Evolutionary conservation across 1,140 invertebrate genomes (phyloP).

Genomic region (Ooceraea biroi): DNA sequence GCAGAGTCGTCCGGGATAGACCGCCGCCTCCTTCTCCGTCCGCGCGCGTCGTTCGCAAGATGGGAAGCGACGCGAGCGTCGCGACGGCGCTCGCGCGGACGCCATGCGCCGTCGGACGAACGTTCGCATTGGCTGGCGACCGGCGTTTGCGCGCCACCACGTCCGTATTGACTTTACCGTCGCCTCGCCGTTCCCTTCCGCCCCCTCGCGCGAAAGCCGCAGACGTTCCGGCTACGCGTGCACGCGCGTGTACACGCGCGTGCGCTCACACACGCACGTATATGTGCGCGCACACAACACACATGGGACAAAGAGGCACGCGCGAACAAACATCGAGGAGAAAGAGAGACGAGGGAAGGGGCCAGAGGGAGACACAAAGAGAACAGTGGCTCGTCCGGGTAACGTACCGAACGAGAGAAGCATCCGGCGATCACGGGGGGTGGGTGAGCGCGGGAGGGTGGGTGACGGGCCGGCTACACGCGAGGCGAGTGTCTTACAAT

Average conservation of each 20-base stretch:
- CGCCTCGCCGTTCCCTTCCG: constrained; percentile 26
- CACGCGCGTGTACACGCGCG: background rate
- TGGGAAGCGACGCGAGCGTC: constrained; percentile 62
- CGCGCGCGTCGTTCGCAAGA: constrained; percentile 10
- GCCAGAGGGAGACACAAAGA: constrained; percentile 45
- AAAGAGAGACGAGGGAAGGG: too few relatives aligned
- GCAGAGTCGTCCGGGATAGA: background rate
- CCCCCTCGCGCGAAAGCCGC: constrained; percentile 28
- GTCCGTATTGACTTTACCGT: constrained; percentile 84
- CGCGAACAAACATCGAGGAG: constrained; percentile 47
- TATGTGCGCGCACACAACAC: background rate
- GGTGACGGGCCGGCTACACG: constrained; percentile 60
- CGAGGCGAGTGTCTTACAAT: constrained; percentile 80
- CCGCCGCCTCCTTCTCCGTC: background rate
- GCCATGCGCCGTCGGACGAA: constrained; percentile 76
- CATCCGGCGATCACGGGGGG: background rate
- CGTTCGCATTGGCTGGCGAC: constrained; percentile 75
- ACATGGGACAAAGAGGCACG: constrained; percentile 49
- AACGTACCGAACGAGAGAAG: constrained; percentile 46
- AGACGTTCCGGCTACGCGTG: constrained; percentile 42
- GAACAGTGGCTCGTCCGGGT: constrained; percentile 63
- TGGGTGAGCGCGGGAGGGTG: background rate
- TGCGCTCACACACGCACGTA: constrained; percentile 63
- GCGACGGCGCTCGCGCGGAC: constrained; percentile 35
- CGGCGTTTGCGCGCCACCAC: constrained; percentile 78